These are phyloP conservation scores for Hybognathus amarus DNA, from an alignment of 2,797 vertebrate species.

Conservation along the genomic window DNA sequence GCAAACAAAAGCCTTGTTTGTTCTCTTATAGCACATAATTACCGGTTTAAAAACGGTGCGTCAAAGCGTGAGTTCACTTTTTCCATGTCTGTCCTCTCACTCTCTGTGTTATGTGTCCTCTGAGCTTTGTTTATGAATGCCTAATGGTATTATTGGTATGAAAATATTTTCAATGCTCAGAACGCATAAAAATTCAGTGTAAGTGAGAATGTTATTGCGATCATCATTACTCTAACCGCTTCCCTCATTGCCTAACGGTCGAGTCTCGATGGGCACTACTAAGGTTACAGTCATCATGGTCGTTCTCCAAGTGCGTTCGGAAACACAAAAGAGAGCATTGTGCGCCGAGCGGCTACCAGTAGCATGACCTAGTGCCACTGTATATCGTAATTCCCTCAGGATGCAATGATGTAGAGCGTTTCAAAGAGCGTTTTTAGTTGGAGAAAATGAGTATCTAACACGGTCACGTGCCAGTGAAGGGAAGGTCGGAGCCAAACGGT, in stretches of 20 bases:
- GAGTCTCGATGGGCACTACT: slow-evolving; percentile 68
- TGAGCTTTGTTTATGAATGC: slow-evolving; percentile 68
- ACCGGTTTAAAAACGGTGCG: slow-evolving; percentile 41
- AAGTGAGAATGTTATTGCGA: slow-evolving; percentile 71
- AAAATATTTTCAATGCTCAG: slow-evolving; percentile 60
- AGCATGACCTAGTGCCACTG: slow-evolving; percentile 63
- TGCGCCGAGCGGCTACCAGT: slow-evolving; percentile 59
- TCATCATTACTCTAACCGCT: slow-evolving; percentile 73
- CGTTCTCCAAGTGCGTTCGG: slow-evolving; percentile 65
- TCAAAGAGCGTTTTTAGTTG: background rate
- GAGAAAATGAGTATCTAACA: slow-evolving; percentile 12
- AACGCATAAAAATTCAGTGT: slow-evolving; percentile 52
- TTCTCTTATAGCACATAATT: slow-evolving; percentile 43
- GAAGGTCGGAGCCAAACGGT: slow-evolving; percentile 62
- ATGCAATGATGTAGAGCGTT: slow-evolving; percentile 57
- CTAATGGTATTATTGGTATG: slow-evolving; percentile 60
- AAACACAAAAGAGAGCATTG: slow-evolving; percentile 78
- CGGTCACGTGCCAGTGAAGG: slow-evolving; percentile 58
- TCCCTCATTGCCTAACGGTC: slow-evolving; percentile 67
- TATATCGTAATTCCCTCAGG: slow-evolving; percentile 49
- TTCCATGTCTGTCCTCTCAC: slow-evolving; percentile 67
- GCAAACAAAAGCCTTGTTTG: slow-evolving; percentile 58
- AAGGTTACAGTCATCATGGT: slow-evolving; percentile 69
- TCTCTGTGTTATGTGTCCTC: slow-evolving; percentile 63
- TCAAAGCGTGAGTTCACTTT: slow-evolving; percentile 70